Evolutionary conservation across 2,113 vertebrate species (phyloP).

Genomic region (Megaleporinus macrocephalus): DNA sequence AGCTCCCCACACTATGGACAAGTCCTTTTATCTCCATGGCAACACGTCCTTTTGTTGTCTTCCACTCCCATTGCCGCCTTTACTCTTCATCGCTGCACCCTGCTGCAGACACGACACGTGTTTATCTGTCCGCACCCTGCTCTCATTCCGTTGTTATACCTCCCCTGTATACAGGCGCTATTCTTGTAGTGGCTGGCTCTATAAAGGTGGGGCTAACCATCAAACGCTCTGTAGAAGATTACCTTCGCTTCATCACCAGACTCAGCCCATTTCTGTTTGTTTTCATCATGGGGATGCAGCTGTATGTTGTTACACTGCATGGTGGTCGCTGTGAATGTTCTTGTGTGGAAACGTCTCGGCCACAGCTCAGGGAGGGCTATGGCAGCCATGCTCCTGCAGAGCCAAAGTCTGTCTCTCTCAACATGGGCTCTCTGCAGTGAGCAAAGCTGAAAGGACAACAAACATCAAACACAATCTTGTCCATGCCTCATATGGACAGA

Average conservation of each 20-base stretch:
- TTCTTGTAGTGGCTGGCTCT: not conserved
- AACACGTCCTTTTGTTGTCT: not conserved
- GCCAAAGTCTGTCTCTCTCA: not conserved
- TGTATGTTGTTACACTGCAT: not conserved
- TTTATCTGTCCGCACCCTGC: not conserved
- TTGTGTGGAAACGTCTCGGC: not conserved
- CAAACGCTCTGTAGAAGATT: not conserved
- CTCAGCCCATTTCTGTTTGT: not conserved
- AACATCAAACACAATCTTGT: not conserved
- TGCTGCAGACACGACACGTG: not conserved
- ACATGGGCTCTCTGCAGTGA: not conserved
- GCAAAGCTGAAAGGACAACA: not conserved
- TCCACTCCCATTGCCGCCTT: not conserved
- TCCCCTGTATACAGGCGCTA: not conserved
- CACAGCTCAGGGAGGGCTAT: not conserved
- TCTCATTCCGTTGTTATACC: not conserved
- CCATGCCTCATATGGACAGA: not conserved
- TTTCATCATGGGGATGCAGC: not conserved
- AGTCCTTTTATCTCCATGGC: conserved; percentile 10
- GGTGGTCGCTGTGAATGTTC: not conserved
- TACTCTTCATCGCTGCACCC: not conserved
- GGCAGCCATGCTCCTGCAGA: not conserved
- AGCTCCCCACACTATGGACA: not conserved
- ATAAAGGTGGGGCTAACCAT: not conserved
- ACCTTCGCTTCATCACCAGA: too few species aligned